phyloP scores from a whole-genome alignment of 2,797 vertebrate genomes.

The Ceryle rudis region DNA sequence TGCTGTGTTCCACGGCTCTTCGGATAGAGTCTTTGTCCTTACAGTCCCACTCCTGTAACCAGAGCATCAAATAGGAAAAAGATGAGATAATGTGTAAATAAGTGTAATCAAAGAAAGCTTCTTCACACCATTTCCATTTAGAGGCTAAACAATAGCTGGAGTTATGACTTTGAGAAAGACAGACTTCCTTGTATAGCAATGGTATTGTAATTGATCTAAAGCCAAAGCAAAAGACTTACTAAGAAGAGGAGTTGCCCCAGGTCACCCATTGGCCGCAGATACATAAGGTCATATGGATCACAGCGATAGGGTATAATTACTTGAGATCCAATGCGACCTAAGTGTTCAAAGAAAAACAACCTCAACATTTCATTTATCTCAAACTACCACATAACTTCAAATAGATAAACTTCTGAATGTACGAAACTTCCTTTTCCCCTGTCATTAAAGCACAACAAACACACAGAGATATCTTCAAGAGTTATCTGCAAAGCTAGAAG shows the following conservation, averaged over 20 bases:
- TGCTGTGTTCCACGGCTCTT: conserved; percentile 88
- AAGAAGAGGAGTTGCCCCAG: conserved; percentile 93
- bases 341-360: background rate
- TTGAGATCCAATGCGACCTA: conserved; percentile 94
- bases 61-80: background rate
- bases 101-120: conserved; percentile 1
- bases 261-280: conserved; percentile 94
- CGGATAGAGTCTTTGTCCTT: conserved; percentile 89
- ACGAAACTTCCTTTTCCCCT: background rate
- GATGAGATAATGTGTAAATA: background rate
- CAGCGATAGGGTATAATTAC: conserved; percentile 91
- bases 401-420: background rate
- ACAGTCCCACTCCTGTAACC: conserved; percentile 90
- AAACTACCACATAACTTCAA: background rate
- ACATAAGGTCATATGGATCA: conserved; percentile 91
- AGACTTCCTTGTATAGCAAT: background rate
- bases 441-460: background rate
- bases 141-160: background rate
- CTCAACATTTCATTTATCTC: background rate
- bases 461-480: background rate
- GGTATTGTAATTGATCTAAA: background rate
- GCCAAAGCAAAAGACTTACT: conserved; percentile 78
- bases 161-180: background rate
- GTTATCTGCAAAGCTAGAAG: background rate
- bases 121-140: background rate